Conservation (phyloP, 2,113 vertebrate species). For the Poecile atricapillus region DNA sequence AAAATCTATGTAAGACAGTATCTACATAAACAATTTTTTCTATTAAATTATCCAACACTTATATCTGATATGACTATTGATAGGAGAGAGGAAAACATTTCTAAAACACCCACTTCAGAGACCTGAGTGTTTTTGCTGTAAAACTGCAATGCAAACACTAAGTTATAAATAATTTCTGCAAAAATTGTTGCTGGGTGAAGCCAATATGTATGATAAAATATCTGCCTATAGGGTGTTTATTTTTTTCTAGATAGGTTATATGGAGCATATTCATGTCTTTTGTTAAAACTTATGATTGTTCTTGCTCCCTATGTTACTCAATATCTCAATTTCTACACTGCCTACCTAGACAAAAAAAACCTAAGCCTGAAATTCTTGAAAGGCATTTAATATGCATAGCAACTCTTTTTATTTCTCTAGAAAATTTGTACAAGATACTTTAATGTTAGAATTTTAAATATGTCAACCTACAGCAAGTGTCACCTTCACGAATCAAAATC, state of each 20-base stretch:
- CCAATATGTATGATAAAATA: not conserved
- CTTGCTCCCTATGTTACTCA: not conserved
- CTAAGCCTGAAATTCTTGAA: not conserved
- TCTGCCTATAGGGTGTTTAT: not conserved
- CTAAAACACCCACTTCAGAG: not conserved
- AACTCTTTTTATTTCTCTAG: not conserved
- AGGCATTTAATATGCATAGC: not conserved
- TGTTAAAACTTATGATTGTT: not conserved
- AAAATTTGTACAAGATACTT: not conserved
- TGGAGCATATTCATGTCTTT: not conserved
- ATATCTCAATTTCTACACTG: not conserved
- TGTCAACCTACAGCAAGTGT: not conserved
- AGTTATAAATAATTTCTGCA: not conserved
- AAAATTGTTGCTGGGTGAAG: not conserved
- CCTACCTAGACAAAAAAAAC: not conserved
- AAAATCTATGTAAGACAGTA: not conserved
- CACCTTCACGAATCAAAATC: not conserved
- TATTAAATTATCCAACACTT: not conserved
- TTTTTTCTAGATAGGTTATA: not conserved
- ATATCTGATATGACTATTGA: not conserved
- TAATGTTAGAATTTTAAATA: not conserved
- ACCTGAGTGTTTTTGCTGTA: not conserved
- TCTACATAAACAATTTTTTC: not conserved
- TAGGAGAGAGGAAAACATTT: not conserved
- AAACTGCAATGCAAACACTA: not conserved